Base-by-base conservation (phyloP, 30 jellyfish, hydroid and myxozoan genomes). In the Aurelia coerulea region DNA sequence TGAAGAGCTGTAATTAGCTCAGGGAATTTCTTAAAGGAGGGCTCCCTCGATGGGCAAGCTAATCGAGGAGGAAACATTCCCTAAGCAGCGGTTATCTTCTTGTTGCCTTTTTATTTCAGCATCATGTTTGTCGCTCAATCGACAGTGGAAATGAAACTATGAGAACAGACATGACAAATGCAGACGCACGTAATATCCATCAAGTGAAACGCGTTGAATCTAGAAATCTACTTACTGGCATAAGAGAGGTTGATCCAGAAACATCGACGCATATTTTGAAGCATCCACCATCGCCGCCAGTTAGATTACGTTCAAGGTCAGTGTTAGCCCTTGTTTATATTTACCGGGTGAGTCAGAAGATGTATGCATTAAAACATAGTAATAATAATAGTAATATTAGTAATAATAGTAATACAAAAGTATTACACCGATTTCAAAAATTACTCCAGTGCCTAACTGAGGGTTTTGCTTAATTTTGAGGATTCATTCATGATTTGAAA, bases 251-350 rank as follows among this genome's bases (percentile, higher is more conserved):
- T 8, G 90, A 86, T 9, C 75, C 80, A 16, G 95, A 84, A 18
- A 23, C 79, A 52, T 68, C 62, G 42, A 60, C 86, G 10, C 62
- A 63, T 80, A 64, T 53, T 51, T 37, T 78, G 81, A 92, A 74
- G 64, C 97, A 88, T 66, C 98, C 98, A 59, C 97, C 95, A 10
- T 92, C 98, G 2, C 98, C 97, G 4, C 97, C 98, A 59, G 97
- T 92, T 72, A 51, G 95, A 68, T 77, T 87, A 46, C 81, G 90
- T 76, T 84, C 96, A 18, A 77, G 92, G 95, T 85, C 64, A 29
- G 31, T 18, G 5, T 29, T 17, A 18, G 50, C 29, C 13, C 18
- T 9, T 7, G 56, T 46, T 46, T 46, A 0, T 7, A 4, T 37
- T 3, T 62, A 10, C 63, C 13, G 58, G 12, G 46, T 75, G 33